phyloP scores from a whole-genome alignment of 2,888 invertebrate species.

The Drosophila paramelanica region DNA sequence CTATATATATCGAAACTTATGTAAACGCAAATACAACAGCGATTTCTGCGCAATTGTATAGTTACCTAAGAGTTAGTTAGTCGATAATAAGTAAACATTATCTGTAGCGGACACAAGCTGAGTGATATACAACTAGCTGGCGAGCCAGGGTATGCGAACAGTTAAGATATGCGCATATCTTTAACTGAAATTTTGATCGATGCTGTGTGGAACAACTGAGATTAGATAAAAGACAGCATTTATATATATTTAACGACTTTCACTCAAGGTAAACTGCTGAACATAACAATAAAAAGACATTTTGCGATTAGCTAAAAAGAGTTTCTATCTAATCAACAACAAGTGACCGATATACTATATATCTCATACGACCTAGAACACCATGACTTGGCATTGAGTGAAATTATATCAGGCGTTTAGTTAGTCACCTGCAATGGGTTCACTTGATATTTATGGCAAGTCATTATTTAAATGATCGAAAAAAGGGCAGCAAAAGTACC shows the following conservation, averaged over 20 bases:
- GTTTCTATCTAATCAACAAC: constrained; percentile 24
- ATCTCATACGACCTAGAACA: constrained; percentile 22
- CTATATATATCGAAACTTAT: constrained; percentile 1
- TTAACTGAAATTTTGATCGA: constrained; percentile 16
- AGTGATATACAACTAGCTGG: not conserved
- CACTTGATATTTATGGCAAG: constrained; percentile 21
- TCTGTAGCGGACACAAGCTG: not conserved
- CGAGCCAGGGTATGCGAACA: not conserved
- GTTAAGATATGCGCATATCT: constrained; percentile 2
- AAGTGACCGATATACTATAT: constrained; percentile 25
- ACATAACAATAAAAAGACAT: not conserved
- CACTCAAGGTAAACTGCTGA: not conserved
- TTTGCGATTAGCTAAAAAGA: not conserved
- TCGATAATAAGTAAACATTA: constrained; percentile 1
- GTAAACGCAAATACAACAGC: constrained; percentile 6
- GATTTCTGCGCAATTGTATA: not conserved
- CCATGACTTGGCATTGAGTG: constrained; percentile 11
- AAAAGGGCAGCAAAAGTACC: constrained; percentile 38
- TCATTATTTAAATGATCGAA: constrained; percentile 27
- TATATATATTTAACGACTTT: constrained; percentile 3
- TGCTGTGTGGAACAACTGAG: not conserved
- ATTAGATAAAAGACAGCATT: not conserved
- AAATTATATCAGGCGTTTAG: constrained; percentile 1
- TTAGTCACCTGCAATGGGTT: constrained; percentile 17
- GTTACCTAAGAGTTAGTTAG: not conserved